phyloP scores from a whole-genome alignment of 2,888 invertebrate genomes.

The Tachina grossa region DNA sequence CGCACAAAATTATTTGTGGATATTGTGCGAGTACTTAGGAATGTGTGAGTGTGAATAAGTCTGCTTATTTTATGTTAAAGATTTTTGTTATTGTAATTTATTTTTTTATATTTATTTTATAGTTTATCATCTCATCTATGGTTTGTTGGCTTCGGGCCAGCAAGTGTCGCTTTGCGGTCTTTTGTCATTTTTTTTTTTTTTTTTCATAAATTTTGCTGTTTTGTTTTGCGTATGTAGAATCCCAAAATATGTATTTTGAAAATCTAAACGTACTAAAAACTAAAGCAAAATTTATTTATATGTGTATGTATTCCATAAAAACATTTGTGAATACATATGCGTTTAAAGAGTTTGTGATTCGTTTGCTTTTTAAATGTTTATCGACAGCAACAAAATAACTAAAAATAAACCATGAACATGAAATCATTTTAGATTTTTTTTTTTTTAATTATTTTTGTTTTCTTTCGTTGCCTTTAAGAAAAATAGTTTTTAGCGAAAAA shows the following conservation, averaged over 20 bases:
- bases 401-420: slow-evolving; percentile 69
- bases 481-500: slow-evolving; percentile 3
- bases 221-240: slow-evolving; percentile 9
- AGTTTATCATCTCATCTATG: slow-evolving; percentile 57
- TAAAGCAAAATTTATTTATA: slow-evolving; percentile 13
- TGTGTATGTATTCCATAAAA: slow-evolving; percentile 38
- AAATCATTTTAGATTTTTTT: slow-evolving; percentile 55
- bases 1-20: slow-evolving; percentile 7
- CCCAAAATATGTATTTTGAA: slow-evolving; percentile 24
- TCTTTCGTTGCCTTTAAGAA: not conserved
- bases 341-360: not conserved
- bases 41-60: not conserved
- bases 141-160: slow-evolving; percentile 69
- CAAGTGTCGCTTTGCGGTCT: slow-evolving; percentile 72
- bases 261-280: slow-evolving; percentile 5
- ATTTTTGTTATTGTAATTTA: slow-evolving; percentile 20
- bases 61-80: not conserved
- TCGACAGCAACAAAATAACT: slow-evolving; percentile 30
- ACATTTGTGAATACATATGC: not conserved
- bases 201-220: slow-evolving; percentile 18
- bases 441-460: slow-evolving; percentile 7
- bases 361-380: slow-evolving; percentile 21
- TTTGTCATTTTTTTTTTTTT: slow-evolving; percentile 57
- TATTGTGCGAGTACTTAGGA: not conserved
- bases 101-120: slow-evolving; percentile 35